These are phyloP conservation scores for Chouioia cunea DNA, from an alignment of 2,888 invertebrate species.

Conservation along the genomic window DNA sequence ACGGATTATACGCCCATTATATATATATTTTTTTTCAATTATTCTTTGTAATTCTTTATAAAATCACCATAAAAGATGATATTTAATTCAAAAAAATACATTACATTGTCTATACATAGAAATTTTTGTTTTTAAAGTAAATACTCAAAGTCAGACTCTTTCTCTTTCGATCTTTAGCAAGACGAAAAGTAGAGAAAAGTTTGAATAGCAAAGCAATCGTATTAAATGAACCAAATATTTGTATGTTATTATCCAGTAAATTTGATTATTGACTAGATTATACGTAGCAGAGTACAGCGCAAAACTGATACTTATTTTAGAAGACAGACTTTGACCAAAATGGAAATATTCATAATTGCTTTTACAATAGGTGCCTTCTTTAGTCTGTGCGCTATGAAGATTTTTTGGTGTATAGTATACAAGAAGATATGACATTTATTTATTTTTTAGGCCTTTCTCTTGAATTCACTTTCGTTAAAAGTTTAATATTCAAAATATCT, in stretches of 20 bases:
- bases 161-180: slow-evolving; percentile 7
- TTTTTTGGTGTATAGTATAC: slow-evolving; percentile 15
- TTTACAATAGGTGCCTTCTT: slow-evolving; percentile 15
- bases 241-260: slow-evolving; percentile 19
- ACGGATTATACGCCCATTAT: too few relatives aligned
- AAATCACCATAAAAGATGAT: slow-evolving; percentile 3
- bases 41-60: too few relatives aligned
- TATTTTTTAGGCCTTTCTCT: slow-evolving; percentile 40
- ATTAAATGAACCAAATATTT: neutral
- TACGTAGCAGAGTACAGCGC: slow-evolving; percentile 7
- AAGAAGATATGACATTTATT: slow-evolving; percentile 33
- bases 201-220: neutral
- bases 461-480: slow-evolving; percentile 14
- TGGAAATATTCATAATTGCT: slow-evolving; percentile 19
- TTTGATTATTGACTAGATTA: slow-evolving; percentile 44
- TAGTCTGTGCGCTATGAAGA: slow-evolving; percentile 2
- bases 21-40: too few relatives aligned
- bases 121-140: slow-evolving; percentile 28
- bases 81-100: slow-evolving; percentile 2
- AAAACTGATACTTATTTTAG: neutral
- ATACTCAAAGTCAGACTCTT: slow-evolving; percentile 9
- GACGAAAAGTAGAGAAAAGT: slow-evolving; percentile 23
- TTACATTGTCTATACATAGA: slow-evolving; percentile 8
- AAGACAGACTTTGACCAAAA: slow-evolving; percentile 13
- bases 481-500: slow-evolving; percentile 6